Base-by-base conservation (phyloP, 1,140 invertebrate genomes). In the Drosophila orosa region DNA sequence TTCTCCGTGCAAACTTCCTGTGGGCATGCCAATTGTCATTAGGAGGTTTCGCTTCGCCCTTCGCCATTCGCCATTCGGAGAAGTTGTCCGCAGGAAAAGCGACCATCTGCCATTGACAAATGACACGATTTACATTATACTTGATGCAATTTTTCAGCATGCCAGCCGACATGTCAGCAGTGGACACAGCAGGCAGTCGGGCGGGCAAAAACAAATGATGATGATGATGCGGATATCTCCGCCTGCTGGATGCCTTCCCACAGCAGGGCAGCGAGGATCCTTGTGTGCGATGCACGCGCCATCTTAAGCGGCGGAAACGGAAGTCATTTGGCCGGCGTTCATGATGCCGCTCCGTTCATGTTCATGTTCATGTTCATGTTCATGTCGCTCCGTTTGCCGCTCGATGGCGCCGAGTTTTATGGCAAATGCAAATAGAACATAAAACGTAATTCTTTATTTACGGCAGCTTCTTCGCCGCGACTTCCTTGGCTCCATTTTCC, bases 81-180 rank as follows among this genome's bases (percentile, higher is more conserved):
- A 45, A 24, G 61, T 33, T 63, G 59, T 17, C 48, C 40, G 62
- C 55, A 59, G 52, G 63, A 57, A 62, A 33, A 58, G 52, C 50
- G 37, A 84, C 71, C 87, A 90, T 81, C 87, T 90, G 87, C 72
- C 74, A 80, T 78, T 90, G 87, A 90, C 87, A 90, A 90, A 90
- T 90, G 87, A 87, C 80, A 80, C 87, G 83, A 90, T 90, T 90
- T 90, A 90, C 87, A 90, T 90, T 83, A 87, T 66, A 76, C 80
- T 87, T 71, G 62, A 78, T 90, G 87, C 83, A 90, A 90, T 90
- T 90, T 90, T 87, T 90, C 87, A 80, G 66, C 56, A 61, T 73
- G 56, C 66, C 59, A 65, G 77, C 55, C 73, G 55, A 54, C 65
- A 71, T 78, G 78, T 78, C 74, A 90, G 78, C 78, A 82, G 73